Base-by-base conservation (phyloP, 2,797 vertebrate genomes). In the Morus bassanus region DNA sequence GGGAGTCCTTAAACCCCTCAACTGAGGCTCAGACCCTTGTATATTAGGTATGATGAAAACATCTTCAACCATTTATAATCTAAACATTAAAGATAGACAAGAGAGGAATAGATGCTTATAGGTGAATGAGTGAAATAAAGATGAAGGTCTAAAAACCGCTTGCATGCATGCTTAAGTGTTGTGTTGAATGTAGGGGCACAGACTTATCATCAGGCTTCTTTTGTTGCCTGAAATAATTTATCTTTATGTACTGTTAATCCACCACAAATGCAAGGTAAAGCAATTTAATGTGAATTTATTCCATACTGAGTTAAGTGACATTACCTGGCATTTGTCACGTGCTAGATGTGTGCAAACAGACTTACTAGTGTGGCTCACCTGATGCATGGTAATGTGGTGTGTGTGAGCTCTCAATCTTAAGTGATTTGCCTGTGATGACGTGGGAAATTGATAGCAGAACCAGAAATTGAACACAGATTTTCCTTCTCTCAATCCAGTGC, bases 401-500 rank as follows among this genome's bases (percentile, higher is more conserved):
- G 1, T 21, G 43, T 91, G 92, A 91, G 93, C 83, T 80, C 79
- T 61, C 82, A 61, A 4, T 86, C 63, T 51, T 16, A 51, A 79
- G 19, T 57, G 65, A 65, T 91, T 83, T 93, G 61, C 88, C 88
- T 39, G 13, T 78, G 68, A 15, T 94, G 59, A 73, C 3, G 1
- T 89, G 92, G 88, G 79, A 95, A 94, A 92, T 88, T 91, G 85
- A 92, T 88, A 91, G 95, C 95, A 97, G 95, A 97, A 97, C 95
- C 95, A 96, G 93, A 96, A 97, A 96, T 94, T 94, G 92, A 97
- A 97, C 89, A 46, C 85, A 96, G 95, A 95, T 92, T 93, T 97
- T 94, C 95, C 97, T 96, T 96, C 94, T 97, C 96, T 96, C 96
- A 96, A 96, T 97, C 96, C 96, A 92, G 95, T 96, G 96, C 95